These are phyloP conservation scores for Rousettus madagascariensis DNA, from an alignment of 2,797 vertebrate species.

Conservation along the genomic window DNA sequence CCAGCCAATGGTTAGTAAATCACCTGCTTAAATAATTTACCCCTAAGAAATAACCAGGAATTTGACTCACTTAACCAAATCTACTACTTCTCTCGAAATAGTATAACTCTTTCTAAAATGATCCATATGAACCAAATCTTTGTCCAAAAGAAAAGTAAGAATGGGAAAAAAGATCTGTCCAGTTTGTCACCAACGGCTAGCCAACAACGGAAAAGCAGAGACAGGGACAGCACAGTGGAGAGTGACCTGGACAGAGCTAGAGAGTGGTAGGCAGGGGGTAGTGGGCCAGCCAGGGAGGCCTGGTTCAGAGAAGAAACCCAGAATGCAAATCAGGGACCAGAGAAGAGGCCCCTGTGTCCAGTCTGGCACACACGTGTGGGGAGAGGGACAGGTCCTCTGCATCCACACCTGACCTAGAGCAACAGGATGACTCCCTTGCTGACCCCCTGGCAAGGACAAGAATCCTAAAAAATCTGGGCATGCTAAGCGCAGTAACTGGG, in stretches of 20 bases:
- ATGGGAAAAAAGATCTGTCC: background rate
- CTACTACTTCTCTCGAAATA: background rate
- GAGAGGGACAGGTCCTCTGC: background rate
- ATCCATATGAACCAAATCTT: background rate
- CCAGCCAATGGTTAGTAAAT: background rate
- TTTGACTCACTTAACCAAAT: background rate
- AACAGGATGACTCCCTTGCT: background rate
- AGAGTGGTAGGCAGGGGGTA: background rate
- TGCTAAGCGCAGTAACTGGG: background rate
- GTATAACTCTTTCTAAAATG: background rate
- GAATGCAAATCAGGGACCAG: background rate
- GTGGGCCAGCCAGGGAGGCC: background rate
- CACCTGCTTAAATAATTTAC: background rate
- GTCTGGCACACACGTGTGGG: background rate
- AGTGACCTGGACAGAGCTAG: background rate
- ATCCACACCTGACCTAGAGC: background rate
- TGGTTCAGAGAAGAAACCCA: background rate
- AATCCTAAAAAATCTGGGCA: background rate
- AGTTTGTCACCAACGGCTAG: background rate
- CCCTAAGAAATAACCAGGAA: background rate
- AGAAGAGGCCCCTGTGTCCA: background rate
- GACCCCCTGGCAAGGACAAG: background rate
- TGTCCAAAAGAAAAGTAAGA: conserved; percentile 1
- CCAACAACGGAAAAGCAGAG: background rate
- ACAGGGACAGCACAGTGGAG: background rate